Evolutionary conservation across 1,140 invertebrate genomes (phyloP).

Genomic region (Lepidurus couesii): DNA sequence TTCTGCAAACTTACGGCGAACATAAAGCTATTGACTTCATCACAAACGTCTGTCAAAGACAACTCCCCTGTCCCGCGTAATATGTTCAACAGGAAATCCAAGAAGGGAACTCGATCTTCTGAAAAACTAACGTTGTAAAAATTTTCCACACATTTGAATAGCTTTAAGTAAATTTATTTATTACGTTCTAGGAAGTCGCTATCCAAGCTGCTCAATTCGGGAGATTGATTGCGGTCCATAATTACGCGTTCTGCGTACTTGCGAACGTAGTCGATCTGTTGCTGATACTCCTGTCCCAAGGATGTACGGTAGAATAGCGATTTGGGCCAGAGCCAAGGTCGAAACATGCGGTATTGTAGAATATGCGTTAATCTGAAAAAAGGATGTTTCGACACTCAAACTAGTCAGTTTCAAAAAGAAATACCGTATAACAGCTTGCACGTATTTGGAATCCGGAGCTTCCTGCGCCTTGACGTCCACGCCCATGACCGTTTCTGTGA

Average conservation of each 20-base stretch:
- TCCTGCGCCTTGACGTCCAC: constrained; percentile 61
- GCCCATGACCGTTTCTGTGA: constrained; percentile 74
- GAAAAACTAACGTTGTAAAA: too few species aligned
- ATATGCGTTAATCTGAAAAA: not conserved
- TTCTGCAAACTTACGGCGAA: constrained; percentile 40
- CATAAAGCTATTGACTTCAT: constrained; percentile 51
- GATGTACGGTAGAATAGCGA: not conserved
- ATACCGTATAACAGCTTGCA: constrained; percentile 54
- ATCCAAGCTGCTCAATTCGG: not conserved
- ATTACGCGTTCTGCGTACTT: constrained; percentile 15
- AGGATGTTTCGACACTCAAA: too few species aligned
- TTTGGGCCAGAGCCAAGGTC: not conserved
- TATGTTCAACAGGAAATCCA: constrained; percentile 52
- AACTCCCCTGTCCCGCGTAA: constrained; percentile 43
- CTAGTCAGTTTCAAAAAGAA: too few species aligned
- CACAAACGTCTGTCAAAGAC: constrained; percentile 49
- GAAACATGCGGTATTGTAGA: not conserved
- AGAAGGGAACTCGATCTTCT: constrained; percentile 49
- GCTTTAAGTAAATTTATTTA: too few species aligned
- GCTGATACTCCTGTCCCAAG: not conserved
- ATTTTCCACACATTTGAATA: too few species aligned
- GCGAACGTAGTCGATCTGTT: not conserved
- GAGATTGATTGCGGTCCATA: constrained; percentile 6
- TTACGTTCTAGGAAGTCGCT: constrained; percentile 28
- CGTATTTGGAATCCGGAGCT: constrained; percentile 63